Evolutionary conservation across 2,113 vertebrate genomes (phyloP), one percentile per base, ranked within the genome.

Genomic region (Atrichornis clamosus): DNA sequence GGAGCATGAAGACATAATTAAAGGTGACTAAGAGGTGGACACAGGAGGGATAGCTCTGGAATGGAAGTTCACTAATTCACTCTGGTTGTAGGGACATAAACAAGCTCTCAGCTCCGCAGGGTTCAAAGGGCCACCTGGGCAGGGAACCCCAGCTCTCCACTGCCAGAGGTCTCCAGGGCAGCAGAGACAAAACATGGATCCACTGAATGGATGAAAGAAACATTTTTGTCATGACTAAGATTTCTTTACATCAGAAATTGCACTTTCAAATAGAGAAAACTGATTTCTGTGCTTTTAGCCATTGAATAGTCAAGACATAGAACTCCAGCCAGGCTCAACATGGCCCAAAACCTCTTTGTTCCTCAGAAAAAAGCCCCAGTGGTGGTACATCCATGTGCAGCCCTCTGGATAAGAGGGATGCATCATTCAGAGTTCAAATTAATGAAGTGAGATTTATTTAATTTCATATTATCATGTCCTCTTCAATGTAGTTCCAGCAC

Each of bases 1-100:
- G 72, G 90, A 93, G 59, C 69, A 85, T 44, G 90, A 94, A 92
- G 69, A 56, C 67, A 24, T 94, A 95, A 97, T 95, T 95, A 81
- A 94, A 77, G 91, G 91, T 86, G 92, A 94, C 78, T n/a, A 64
- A 37, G 89, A 90, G 89, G 44, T 89, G 65, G 76, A 72, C 85
- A 73, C 64, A 63, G 50, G 90, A 96, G 86, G 77, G 93, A 26
- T 9, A 65, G 70, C 78, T 75, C 56, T 90, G 94, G 92, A 92
- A 90, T 87, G 17, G 41, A 92, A 95, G 68, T 35, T 74, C 58
- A 11, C 37, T 84, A 75, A 84, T 72, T 92, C 68, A 50, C 19
- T 95, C 82, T 30, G 72, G 35, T 60, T 70, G 8, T 18, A 70
- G 75, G 39, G 35, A 89, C 64, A 63, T 55, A 88, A 90, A 91